Percentiles rank a stretch among this genome's conserved stretches.
Evolutionary conservation across 2,797 vertebrate genomes (phyloP).

Genomic region (Podargus strigoides): DNA sequence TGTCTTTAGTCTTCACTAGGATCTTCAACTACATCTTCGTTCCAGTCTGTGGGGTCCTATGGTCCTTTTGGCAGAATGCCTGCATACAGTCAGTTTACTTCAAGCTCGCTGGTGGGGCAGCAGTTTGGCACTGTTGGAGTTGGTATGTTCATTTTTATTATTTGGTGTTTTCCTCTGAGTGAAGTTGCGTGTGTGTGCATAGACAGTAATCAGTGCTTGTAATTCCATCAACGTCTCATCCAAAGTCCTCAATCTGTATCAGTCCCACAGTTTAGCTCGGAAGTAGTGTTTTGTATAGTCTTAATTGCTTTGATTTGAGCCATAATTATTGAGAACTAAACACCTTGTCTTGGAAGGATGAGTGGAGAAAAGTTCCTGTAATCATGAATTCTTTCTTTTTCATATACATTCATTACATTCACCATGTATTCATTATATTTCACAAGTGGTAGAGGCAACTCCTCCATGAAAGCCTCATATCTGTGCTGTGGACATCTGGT

Average conservation of each 20-base stretch:
- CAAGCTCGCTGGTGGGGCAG: slow-evolving; percentile 79
- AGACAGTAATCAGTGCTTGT: not conserved
- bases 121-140: slow-evolving; percentile 84
- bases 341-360: fast-evolving
- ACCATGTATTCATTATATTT: not conserved
- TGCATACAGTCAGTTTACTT: slow-evolving; percentile 89
- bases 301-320: not conserved
- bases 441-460: not conserved
- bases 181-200: not conserved
- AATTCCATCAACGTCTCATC: not conserved
- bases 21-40: slow-evolving; percentile 80
- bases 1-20: slow-evolving; percentile 89
- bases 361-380: not conserved
- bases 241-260: not conserved
- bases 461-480: not conserved
- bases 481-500: not conserved
- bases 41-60: slow-evolving; percentile 88
- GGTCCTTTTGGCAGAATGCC: slow-evolving; percentile 87
- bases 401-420: not conserved
- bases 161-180: not conserved
- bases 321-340: not conserved
- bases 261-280: not conserved
- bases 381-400: not conserved
- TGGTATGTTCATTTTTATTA: slow-evolving; percentile 75
- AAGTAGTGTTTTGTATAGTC: not conserved